Evolutionary conservation across 2,797 vertebrate genomes (phyloP), one percentile per base, ranked within the genome.

Genomic region (Chelmon rostratus): DNA sequence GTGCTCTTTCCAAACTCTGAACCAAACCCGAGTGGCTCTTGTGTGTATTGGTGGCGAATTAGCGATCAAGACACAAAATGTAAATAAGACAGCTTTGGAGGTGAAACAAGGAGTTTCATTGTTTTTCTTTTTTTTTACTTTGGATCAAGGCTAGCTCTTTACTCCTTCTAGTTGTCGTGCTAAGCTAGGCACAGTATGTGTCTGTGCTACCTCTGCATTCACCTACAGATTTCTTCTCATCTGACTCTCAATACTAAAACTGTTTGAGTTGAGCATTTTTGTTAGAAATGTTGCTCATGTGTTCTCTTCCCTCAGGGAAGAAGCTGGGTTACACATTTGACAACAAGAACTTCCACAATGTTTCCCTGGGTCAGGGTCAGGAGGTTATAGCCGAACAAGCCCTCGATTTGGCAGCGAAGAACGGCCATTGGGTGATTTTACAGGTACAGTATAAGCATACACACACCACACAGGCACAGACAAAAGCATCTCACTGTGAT

Each of bases 391-490:
- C 98, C 11, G 98, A 99, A 33, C 95, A 95, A 67, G 92, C 96
- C 0, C 94, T 99, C 46, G 95, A 97, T 28, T 50, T 96, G 61
- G 97, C 98, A 46, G 96, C 97, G 0, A 90, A 88, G 82, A 94
- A 96, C 10, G 98, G 98, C 1, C 98, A 99, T 86, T 99, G 98
- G 98, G 97, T 99, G 69, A 99, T 99, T 87, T 88, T 99, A 37
- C 93, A 95, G 93, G 93, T 94, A 88, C 46, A 76, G 64, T 47
- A 23, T 5, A 49, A 76, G 64, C 47, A 23, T 5, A 49, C 19
- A 57, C 66, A 68, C 21, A 54, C 7, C 7, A 1, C 9, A 15
- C 25, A 49, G 8, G 37, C n/a, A 44, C 21, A 49, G 1, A 54
- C 4, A 37, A 3, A 25, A 7, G 46, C 16, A 35, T 8, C 58